Evolutionary conservation across 2,113 vertebrate genomes (phyloP).

Genomic region (Uria aalge): DNA sequence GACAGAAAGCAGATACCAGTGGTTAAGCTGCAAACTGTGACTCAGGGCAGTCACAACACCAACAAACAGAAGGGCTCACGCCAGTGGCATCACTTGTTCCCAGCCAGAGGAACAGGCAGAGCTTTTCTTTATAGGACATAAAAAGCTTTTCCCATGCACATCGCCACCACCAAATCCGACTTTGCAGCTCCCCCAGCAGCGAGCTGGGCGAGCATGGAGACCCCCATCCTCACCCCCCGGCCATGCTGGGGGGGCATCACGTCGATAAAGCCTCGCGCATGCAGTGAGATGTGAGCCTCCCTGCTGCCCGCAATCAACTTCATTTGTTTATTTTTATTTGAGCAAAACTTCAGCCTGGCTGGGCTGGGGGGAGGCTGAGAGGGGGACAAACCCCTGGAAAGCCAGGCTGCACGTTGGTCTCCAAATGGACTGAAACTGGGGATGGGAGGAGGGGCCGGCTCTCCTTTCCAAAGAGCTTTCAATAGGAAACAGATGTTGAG

Average conservation of each 20-base stretch:
- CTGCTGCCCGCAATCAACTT: not conserved
- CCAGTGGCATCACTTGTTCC: not conserved
- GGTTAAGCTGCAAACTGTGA: not conserved
- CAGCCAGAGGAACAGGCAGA: not conserved
- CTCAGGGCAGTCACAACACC: not conserved
- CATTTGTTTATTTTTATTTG: conserved; percentile 26
- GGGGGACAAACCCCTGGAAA: not conserved
- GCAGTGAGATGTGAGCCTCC: not conserved
- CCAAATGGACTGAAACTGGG: conserved; percentile 40
- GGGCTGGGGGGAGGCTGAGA: not conserved
- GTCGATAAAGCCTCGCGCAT: fast-evolving
- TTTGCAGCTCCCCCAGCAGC: not conserved
- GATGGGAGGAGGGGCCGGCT: conserved; percentile 40
- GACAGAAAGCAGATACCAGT: not conserved
- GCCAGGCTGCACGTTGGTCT: not conserved
- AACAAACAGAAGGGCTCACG: not conserved
- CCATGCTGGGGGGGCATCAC: fast-evolving
- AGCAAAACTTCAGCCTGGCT: not conserved
- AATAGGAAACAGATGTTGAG: conserved; percentile 73
- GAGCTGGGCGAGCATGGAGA: not conserved
- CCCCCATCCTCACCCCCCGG: not conserved
- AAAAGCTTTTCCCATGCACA: not conserved
- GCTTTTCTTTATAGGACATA: not conserved
- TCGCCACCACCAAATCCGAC: not conserved
- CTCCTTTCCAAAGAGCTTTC: conserved; percentile 57